Base-by-base conservation (phyloP, 1,140 invertebrate species). In the Nasonia vitripennis region DNA sequence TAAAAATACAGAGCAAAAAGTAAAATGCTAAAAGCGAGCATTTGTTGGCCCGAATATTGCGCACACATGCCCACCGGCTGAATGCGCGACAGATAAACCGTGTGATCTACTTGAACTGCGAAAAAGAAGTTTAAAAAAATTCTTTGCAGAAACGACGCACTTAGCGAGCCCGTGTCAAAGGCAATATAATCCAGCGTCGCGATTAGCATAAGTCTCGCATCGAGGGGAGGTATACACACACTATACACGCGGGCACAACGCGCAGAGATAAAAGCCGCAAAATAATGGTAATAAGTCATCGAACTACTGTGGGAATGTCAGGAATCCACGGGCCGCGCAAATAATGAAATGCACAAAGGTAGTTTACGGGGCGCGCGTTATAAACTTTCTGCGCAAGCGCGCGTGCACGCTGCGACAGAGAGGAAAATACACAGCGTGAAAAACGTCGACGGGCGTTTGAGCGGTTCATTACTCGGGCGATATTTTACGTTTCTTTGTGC, bases 241-340 rank as follows among this genome's bases (percentile, higher is more conserved):
- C 45, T 1, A 27, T 27, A 27, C 27, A 27, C 27, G 27, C 27
- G 27, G 27, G 27, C 27, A 27, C 27, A 37, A 0, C 34, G 34
- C 34, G 1, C 12, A 41, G 74, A 20, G 31, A 78, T 23, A 78
- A 78, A 78, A 75, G 37, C 37, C n/a, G 75, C 20, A n/a, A 78
- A 78, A 78, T 78, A 78, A 34, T 37, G 62, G 80, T 73, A 81
- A 81, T 73, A 81, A 73, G 80, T 74, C 80, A 55, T 81, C 70
- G 45, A 74, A 74, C 70, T 81, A 55, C 80, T 37, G 68, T 71
- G 80, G 48, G 70, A 81, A 81, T 34, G 41, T 34, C 20, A 81
- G n/a, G 67, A 81, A 81, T 80, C 34, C 37, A 75, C 51, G 51
- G n/a, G n/a, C 55, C 31, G 4, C 9, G 27, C 55, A 67, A 62